Percentiles rank a stretch among this genome's conserved stretches.
These are phyloP conservation scores for Stichopus chloronotus DNA, from an alignment of 35 echinoderm and acorn worm genomes.

Conservation along the genomic window DNA sequence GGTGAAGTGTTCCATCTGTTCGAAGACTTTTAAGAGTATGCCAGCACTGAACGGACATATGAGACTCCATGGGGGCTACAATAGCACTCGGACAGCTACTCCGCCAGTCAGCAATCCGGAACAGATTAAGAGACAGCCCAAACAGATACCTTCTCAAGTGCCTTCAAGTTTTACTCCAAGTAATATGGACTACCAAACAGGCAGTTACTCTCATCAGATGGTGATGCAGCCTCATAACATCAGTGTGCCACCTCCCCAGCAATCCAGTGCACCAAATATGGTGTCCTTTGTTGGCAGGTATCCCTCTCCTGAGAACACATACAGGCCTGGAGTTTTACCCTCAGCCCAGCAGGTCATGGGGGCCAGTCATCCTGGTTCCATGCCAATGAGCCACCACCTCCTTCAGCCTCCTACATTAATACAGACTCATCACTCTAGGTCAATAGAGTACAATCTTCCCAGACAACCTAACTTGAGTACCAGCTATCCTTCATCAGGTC, in stretches of 20 bases:
- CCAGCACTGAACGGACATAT: conserved; percentile 99
- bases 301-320: neutral
- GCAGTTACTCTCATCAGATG: conserved; percentile 26
- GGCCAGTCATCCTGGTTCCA: neutral
- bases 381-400: conserved; percentile 24
- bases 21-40: conserved; percentile 96
- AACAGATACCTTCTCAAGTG: conserved; percentile 49
- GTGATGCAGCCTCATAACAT: conserved; percentile 42
- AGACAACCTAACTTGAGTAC: neutral
- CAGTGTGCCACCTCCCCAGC: conserved; percentile 42
- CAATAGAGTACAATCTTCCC: conserved; percentile 23
- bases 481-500: conserved; percentile 22
- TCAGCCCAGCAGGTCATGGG: neutral
- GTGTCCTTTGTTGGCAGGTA: conserved; percentile 31
- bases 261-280: conserved; percentile 39
- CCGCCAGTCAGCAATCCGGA: conserved; percentile 31
- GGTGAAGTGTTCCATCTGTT: conserved; percentile 93
- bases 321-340: neutral
- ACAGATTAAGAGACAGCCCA: conserved; percentile 17
- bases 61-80: conserved; percentile 96
- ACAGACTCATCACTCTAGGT: neutral
- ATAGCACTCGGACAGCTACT: conserved; percentile 24
- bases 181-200: conserved; percentile 47
- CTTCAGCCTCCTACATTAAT: conserved; percentile 32
- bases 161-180: conserved; percentile 47